Evolutionary conservation across 2,888 invertebrate genomes (phyloP), one percentile per base, ranked within the genome.

Genomic region (Marasmarcha lunaedactyla): DNA sequence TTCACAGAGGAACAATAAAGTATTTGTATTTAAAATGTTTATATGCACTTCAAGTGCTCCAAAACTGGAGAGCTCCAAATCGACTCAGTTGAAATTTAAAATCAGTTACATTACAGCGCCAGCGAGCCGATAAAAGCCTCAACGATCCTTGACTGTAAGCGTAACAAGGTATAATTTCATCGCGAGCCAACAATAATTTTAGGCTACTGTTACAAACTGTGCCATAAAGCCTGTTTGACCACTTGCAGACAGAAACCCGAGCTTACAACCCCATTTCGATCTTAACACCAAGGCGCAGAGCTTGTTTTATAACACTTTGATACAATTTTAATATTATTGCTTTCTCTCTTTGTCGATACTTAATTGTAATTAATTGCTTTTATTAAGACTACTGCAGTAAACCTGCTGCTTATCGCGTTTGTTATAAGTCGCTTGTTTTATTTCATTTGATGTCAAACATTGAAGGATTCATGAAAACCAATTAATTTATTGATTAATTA

Each of bases 171-270:
- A 63, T 63, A 63, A 64, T 63, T 69, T 72, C 73, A 76, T 71
- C 66, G 63, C 63, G 62, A 58, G 51, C 59, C 64, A 63, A 73
- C 72, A 71, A 69, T 72, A 71, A 69, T 69, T 30, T 61, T 63
- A 63, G 58, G 74, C 78, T 78, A 77, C 81, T 72, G 79, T 74
- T 71, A 68, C 66, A 63, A 11, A 14, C 34, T 34, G 34, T 14
- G 55, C 54, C 57, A 53, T 50, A 46, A 46, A 67, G 78, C 79
- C 76, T 76, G 79, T 81, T 62, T 51, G 51, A 58, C 69, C 53
- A 55, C 71, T 68, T 57, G 57, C 58, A 61, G 56, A 63, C 71
- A 5, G 60, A 67, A 67, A 61, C 62, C 57, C 63, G 69, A 34
- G 9, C 14, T 11, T 12, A 34, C 57, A 20, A 20, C 3, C 65